Base-by-base conservation (phyloP, 2,797 vertebrate species). In the Discoglossus pictus region DNA sequence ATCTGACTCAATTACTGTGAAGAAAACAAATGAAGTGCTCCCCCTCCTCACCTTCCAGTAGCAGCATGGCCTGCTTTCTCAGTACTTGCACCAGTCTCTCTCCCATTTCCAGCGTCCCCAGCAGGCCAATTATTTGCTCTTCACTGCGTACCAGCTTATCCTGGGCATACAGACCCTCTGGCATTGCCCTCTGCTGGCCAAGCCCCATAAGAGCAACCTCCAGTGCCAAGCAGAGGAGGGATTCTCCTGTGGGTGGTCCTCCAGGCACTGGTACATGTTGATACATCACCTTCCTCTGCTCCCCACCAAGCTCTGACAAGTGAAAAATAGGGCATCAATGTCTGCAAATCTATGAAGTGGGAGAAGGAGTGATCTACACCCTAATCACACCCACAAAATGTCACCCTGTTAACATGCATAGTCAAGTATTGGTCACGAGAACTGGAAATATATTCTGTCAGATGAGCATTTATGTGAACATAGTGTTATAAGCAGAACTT, bases 71-170 rank as follows among this genome's bases (percentile, higher is more conserved):
- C 53, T 87, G 86, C 40, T 79, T 83, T 35, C 84, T 73, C 23
- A 87, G 74, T 35, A 86, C 82, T 16, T 83, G 83, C 8, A 84
- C 79, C 59, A 87, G 75, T 18, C 79, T 34, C 46, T 85, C 86
- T 0, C 86, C 85, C 67, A 84, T 73, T 4, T 81, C 80, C 68
- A 87, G 73, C 8, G 86, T 81, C 9, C 82, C 82, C 50, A 87
- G 74, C 25, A 83, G 74, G 9, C 75, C 74, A 35, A 87, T 75
- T 44, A 87, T 76, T 61, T 86, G 83, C 62, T 87, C 86, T 67
- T 87, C 86, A 2, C 48, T 80, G 34, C 86, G 78, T 7, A 85
- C 83, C 38, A 86, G 79, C 48, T 87, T 86, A 73, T 87, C 84
- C 48, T 87, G 86, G 34, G 84, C 86, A 0, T 86, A 83, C 6